These are phyloP conservation scores for Drosophila austrosaltans DNA, from an alignment of 2,888 invertebrate genomes.

Conservation along the genomic window DNA sequence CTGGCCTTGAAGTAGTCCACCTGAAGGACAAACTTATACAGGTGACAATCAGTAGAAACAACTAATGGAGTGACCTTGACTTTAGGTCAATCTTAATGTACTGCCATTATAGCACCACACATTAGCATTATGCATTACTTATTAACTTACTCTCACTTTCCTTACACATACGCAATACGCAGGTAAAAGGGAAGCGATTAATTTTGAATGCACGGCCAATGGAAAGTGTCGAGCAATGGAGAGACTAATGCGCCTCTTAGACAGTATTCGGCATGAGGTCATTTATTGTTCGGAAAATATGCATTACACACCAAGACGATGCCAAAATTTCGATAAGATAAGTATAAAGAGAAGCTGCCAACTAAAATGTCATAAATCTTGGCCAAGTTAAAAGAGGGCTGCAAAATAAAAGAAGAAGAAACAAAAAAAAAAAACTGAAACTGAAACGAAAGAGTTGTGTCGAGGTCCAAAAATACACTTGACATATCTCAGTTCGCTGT, in stretches of 20 bases:
- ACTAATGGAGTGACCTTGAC: not conserved
- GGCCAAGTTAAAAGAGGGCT: conserved; percentile 49
- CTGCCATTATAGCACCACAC: not conserved
- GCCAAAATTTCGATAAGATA: conserved; percentile 84
- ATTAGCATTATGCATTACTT: conserved; percentile 1
- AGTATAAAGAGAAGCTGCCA: conserved; percentile 82
- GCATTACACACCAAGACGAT: conserved; percentile 62
- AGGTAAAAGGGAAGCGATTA: conserved; percentile 8
- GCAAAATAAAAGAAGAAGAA: conserved; percentile 24
- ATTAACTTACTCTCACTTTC: not conserved
- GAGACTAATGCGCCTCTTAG: not conserved
- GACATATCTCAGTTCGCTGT: conserved; percentile 59
- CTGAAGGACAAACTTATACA: conserved; percentile 1
- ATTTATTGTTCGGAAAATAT: conserved; percentile 15
- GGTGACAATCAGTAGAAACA: not conserved
- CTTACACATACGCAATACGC: not conserved
- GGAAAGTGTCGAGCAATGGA: conserved; percentile 8
- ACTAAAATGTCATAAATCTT: conserved; percentile 83
- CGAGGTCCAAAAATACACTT: conserved; percentile 70
- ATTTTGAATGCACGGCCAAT: conserved; percentile 2
- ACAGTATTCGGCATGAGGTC: not conserved
- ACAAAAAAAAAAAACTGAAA: conserved; percentile 28
- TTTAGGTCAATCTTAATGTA: conserved; percentile 7
- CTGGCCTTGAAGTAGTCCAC: not conserved
- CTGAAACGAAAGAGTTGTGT: conserved; percentile 49